Evolutionary conservation across 2,888 invertebrate species (phyloP), one percentile per base, ranked within the genome.

Genomic region (Orthonevra nobilis): DNA sequence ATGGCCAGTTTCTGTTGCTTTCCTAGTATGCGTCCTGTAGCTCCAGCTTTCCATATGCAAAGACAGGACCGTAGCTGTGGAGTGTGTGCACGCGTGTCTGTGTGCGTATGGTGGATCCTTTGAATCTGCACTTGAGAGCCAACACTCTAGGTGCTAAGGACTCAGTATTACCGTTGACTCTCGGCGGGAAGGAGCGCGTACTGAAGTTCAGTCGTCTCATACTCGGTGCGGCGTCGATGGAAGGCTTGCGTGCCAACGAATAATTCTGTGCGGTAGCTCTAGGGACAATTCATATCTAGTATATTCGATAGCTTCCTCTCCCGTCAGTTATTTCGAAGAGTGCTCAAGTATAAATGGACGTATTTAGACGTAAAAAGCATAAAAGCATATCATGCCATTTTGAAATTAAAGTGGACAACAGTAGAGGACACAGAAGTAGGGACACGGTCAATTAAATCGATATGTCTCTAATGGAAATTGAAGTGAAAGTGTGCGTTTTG

Each of bases 251-350:
- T 64, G 69, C 34, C 12, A 46, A 34, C 10, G 30, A 10, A 17
- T 14, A 64, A 15, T 42, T 23, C 15, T 28, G 28, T 10, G 7
- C 9, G 7, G 48, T 34, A 20, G 17, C 63, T 23, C 32, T 4
- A 40, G 50, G 50, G 50, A 50, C 48, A 48, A 48, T 28, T 4
- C 34, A 54, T n/a, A n/a, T 44, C 26, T 52, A 32, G 23, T 34
- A 36, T 36, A 17, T 56, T 10, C 23, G 9, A 36, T 36, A 56
- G 19, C 44, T 46, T 54, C 26, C 52, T 34, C 12, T 7, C 38
- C 12, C 40, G 54, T 48, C 40, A 69, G 69, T 75, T 75, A 50
- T 48, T 54, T n/a, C n/a, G n/a, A 52, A 54, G 48, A 69, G 69
- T 75, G 40, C 20, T 48, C 40, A 28, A 69, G 60, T 34, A n/a